Base-by-base conservation (phyloP, 2,113 vertebrate species). In the Petroica traversi region DNA sequence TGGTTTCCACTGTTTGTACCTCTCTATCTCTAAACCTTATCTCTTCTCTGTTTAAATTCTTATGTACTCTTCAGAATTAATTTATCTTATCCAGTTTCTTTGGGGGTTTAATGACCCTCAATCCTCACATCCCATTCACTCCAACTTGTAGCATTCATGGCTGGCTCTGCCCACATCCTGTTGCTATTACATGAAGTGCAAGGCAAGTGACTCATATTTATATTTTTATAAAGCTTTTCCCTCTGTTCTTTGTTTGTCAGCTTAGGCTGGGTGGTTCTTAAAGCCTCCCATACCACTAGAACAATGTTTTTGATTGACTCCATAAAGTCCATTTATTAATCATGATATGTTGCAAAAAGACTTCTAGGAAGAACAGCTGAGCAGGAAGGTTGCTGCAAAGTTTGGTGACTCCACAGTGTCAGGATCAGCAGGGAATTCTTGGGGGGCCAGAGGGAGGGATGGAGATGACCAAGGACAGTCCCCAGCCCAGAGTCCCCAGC, bases 331-430 rank as follows among this genome's bases (percentile, higher is more conserved):
- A 5, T 40, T 86, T 67, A 33, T 22, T 10, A 66, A 61, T 18
- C 19, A 31, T 10, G 23, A 8, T 19, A 41, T 1, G 0, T 29
- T 66, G 2, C 4, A 41, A 83, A 80, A 40, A 14, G 14, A 2
- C 11, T 34, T 52, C 3, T 15, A 55, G 22, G 33, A 84, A 54
- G 54, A 58, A 15, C 26, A 33, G 22, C 8, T 62, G 41, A 52
- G 58, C 8, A 51, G 14, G 6, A 7, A 67, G 59, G 31, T 61
- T 61, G 24, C 14, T 89, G 20, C 14, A 64, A 46, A 14, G 12
- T 5, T 38, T 68, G 45, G 17, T 57, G 33, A 54, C 7, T 52
- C 29, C 25, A 12, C 24, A 29, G 57, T 64, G 15, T 8, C 34
- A 43, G 40, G 33, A 85, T 40, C 41, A 59, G 7, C 20, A 62